These are phyloP conservation scores for Poecilia picta DNA, from an alignment of 2,797 vertebrate species.

Conservation along the genomic window DNA sequence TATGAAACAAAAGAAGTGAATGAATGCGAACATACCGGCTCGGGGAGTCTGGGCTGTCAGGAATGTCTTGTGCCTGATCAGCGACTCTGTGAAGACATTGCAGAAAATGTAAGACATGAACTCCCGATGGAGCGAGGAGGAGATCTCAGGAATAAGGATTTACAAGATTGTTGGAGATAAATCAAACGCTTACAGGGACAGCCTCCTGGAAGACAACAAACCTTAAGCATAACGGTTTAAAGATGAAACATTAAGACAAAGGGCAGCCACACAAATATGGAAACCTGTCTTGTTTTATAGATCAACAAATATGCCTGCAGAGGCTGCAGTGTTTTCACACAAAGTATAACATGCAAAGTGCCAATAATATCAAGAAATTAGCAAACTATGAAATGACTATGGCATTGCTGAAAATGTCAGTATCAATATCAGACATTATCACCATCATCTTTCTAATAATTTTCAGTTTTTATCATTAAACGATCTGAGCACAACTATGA, in stretches of 20 bases:
- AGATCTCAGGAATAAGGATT: not conserved
- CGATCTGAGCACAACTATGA: not conserved
- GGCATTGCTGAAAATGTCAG: not conserved
- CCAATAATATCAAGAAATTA: not conserved
- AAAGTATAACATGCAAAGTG: not conserved
- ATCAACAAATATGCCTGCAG: not conserved
- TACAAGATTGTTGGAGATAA: not conserved
- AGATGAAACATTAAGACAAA: not conserved
- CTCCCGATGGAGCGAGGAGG: constrained; percentile 34
- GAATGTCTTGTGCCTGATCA: constrained; percentile 41
- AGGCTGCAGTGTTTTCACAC: not conserved
- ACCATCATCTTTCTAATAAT: too few relatives aligned
- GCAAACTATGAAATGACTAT: not conserved
- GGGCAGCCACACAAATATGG: not conserved
- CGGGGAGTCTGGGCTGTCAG: constrained; percentile 56
- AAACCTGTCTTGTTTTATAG: not conserved
- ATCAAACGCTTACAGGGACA: not conserved
- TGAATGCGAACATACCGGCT: constrained; percentile 57
- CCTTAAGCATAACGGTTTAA: not conserved
- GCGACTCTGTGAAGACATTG: constrained; percentile 61
- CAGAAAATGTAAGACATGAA: constrained; percentile 11
- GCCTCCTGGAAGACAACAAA: not conserved
- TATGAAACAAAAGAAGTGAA: not conserved
- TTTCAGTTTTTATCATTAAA: not conserved
- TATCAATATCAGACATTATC: not conserved